Percentiles rank a stretch among this genome's conserved stretches.
phyloP scores from a whole-genome alignment of 2,113 vertebrate species.

The Dicaeum eximium region DNA sequence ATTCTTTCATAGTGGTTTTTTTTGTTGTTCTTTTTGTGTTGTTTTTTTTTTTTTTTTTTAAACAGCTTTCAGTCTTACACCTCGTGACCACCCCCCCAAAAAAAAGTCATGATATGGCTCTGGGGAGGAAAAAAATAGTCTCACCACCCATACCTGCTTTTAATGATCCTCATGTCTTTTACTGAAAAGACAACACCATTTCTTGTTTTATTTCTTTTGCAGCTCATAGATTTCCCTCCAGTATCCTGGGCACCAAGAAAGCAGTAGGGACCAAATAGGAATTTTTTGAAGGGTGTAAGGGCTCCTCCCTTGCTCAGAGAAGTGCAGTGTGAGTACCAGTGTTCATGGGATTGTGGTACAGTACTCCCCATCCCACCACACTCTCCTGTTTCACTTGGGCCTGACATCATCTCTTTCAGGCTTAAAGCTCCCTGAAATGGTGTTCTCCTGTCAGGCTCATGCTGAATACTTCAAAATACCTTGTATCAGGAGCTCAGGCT shows the following conservation, averaged over 20 bases:
- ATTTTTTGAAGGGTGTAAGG: background rate
- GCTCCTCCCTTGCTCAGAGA: background rate
- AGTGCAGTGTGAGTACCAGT: accelerated
- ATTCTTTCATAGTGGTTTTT: background rate
- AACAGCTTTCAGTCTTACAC: background rate
- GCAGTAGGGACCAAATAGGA: background rate
- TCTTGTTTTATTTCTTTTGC: background rate
- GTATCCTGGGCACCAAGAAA: background rate
- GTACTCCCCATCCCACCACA: background rate
- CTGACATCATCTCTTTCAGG: background rate
- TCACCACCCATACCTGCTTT: background rate
- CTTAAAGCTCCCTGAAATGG: background rate
- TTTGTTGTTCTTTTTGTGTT: background rate
- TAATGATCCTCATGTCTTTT: background rate
- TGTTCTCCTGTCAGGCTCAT: background rate
- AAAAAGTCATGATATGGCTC: background rate
- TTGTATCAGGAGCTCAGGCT: background rate
- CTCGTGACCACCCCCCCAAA: accelerated
- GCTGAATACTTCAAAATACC: background rate
- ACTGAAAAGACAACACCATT: background rate
- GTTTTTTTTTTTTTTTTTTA: background rate
- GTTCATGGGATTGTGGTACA: background rate
- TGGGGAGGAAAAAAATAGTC: background rate
- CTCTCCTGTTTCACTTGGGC: background rate
- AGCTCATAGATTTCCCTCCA: background rate